A percentile compares a stretch with the other conserved stretches of the same genome.
phyloP scores from a whole-genome alignment of 2,888 invertebrate species.

The Xanthorhoe spadicearia region DNA sequence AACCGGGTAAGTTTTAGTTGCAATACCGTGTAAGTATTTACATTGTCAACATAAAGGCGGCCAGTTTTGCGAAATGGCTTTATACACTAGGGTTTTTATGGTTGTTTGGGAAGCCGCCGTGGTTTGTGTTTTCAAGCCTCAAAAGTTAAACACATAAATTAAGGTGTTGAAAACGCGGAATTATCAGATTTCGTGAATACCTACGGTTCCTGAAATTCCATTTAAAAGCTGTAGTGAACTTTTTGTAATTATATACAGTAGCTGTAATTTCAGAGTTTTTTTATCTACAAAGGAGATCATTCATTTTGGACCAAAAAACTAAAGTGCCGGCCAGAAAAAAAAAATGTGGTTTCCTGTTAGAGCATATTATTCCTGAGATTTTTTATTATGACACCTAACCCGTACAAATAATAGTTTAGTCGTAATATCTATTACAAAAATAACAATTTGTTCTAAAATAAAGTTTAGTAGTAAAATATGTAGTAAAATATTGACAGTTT shows the following conservation, averaged over 20 bases:
- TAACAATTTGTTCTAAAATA: too few species aligned
- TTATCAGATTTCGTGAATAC: not conserved
- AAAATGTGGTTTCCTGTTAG: too few species aligned
- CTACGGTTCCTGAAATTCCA: not conserved
- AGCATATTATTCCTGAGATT: too few species aligned
- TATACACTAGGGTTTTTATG: constrained; percentile 16
- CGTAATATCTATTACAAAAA: too few species aligned
- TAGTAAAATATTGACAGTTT: too few species aligned
- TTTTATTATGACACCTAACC: too few species aligned
- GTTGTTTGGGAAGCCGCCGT: constrained; percentile 17
- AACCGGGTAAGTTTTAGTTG: not conserved
- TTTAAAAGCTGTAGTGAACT: not conserved
- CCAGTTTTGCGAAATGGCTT: constrained; percentile 19
- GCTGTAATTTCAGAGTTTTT: not conserved
- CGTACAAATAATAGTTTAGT: too few species aligned
- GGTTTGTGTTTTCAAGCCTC: constrained; percentile 12
- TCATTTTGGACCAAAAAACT: too few species aligned
- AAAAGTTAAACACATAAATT: constrained; percentile 8
- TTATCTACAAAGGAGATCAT: too few species aligned
- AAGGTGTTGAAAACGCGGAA: not conserved
- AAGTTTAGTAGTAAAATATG: too few species aligned
- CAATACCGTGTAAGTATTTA: not conserved
- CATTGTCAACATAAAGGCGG: constrained; percentile 15
- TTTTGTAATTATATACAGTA: not conserved
- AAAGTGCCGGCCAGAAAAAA: too few species aligned